Evolutionary conservation across 2,113 vertebrate genomes (phyloP).

Genomic region (Dolichotis patagonum): DNA sequence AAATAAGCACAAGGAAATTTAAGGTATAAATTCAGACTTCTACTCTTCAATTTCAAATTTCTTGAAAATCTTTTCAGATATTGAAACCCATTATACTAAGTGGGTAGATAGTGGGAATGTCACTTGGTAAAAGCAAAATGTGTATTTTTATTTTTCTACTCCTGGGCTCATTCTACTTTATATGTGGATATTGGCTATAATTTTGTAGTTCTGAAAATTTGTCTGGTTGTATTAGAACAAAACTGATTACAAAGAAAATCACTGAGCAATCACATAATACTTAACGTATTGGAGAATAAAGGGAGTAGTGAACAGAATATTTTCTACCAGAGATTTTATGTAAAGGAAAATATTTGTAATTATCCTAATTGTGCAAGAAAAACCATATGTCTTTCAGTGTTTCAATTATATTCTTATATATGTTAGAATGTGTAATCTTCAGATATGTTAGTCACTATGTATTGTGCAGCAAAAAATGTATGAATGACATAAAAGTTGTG

Average conservation of each 20-base stretch:
- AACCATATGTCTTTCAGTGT: background rate
- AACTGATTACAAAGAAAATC: background rate
- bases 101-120: background rate
- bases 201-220: background rate
- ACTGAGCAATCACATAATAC: background rate
- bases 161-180: background rate
- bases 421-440: background rate
- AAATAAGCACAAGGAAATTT: background rate
- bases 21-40: background rate
- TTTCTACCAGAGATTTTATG: background rate
- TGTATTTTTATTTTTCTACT: background rate
- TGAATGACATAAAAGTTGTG: background rate
- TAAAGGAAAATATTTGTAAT: background rate
- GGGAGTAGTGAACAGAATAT: background rate
- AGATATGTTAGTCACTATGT: background rate
- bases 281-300: background rate
- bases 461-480: background rate
- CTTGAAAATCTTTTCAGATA: background rate
- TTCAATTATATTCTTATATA: background rate
- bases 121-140: background rate
- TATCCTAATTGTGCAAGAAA: background rate
- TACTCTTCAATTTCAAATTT: constrained; percentile 26
- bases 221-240: background rate
- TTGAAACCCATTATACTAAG: background rate
- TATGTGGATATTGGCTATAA: background rate